Conservation (phyloP, 1,140 invertebrate species). For the Musca domestica region DNA sequence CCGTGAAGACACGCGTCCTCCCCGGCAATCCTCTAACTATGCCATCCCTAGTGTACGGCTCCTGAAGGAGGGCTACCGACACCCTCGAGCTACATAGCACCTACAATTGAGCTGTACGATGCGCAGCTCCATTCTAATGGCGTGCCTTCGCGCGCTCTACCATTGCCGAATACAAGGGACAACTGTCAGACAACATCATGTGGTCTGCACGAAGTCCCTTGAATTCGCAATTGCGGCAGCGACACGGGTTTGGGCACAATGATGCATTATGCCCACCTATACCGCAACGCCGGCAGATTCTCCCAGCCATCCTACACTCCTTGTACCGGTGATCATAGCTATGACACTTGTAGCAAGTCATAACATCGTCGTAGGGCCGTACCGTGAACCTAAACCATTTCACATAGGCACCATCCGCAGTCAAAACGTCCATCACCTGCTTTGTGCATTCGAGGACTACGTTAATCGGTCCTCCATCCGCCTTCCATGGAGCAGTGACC, state of each 20-base stretch:
- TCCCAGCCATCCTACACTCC: not conserved
- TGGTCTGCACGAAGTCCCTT: not conserved
- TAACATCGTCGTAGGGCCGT: not conserved
- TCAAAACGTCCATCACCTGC: not conserved
- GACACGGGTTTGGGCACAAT: not conserved
- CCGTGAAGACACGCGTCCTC: not conserved
- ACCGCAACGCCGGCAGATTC: not conserved
- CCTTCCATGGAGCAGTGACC: not conserved
- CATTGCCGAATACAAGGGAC: too few relatives aligned
- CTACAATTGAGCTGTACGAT: not conserved
- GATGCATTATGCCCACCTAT: not conserved
- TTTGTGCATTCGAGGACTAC: not conserved
- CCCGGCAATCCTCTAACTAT: not conserved
- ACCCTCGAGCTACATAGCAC: not conserved
- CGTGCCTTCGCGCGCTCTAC: not conserved
- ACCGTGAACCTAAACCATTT: not conserved
- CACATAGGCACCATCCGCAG: too few relatives aligned
- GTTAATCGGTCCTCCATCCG: not conserved
- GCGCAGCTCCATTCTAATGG: not conserved
- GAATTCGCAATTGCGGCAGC: not conserved
- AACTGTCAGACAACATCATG: too few relatives aligned
- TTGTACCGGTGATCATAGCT: not conserved
- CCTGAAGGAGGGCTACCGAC: constrained; percentile 2
- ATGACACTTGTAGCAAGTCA: not conserved
- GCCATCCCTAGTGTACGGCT: not conserved